phyloP scores from a whole-genome alignment of 2,113 vertebrate species.

The Jaculus jaculus region DNA sequence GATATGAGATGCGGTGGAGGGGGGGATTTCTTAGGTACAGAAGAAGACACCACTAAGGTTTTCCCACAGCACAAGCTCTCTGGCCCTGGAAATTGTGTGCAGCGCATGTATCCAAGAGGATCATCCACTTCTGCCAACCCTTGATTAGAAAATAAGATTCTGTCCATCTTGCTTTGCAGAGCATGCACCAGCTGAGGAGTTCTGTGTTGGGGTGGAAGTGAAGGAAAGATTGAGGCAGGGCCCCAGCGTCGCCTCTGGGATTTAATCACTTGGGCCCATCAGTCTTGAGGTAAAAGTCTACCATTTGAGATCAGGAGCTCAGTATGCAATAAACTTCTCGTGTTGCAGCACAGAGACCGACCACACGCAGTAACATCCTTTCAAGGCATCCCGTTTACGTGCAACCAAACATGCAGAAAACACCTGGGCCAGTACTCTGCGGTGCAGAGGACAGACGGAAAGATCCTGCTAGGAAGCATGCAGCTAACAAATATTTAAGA shows the following conservation, averaged over 20 bases:
- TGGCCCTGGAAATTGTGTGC: not conserved
- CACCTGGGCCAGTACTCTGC: not conserved
- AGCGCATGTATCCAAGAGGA: not conserved
- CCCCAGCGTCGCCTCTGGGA: not conserved
- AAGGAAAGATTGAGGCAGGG: constrained; percentile 10
- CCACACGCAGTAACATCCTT: not conserved
- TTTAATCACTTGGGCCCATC: not conserved
- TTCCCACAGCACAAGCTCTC: not conserved
- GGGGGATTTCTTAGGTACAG: not conserved
- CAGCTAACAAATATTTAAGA: not conserved
- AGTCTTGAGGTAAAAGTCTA: constrained; percentile 18
- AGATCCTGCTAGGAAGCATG: not conserved
- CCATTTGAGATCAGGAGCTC: constrained; percentile 23
- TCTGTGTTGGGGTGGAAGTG: constrained; percentile 4
- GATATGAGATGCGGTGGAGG: not conserved
- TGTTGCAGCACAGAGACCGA: not conserved
- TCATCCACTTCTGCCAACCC: not conserved
- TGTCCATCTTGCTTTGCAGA: constrained; percentile 17
- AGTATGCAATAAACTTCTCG: not conserved
- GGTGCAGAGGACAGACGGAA: not conserved
- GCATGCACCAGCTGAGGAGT: not conserved
- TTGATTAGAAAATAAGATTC: constrained; percentile 32
- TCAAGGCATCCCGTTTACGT: not conserved
- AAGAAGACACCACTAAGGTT: not conserved
- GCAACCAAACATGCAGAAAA: not conserved